Percentiles rank a stretch among this genome's conserved stretches.
Conservation (phyloP, 2,113 vertebrate genomes). For the Argyrosomus japonicus region DNA sequence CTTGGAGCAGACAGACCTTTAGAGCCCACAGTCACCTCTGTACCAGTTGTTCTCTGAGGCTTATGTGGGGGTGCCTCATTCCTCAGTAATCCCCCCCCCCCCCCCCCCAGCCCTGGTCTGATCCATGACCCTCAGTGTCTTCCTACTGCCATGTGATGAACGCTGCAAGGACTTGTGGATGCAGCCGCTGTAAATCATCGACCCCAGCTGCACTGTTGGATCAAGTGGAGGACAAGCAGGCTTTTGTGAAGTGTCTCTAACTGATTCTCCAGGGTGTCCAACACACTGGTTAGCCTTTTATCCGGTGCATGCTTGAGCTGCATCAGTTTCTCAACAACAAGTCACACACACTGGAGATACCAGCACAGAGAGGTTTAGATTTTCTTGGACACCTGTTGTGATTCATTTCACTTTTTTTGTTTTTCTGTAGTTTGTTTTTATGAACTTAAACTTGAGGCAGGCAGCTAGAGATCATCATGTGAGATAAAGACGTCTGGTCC, state of each 20-base stretch:
- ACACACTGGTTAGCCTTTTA: constrained; percentile 33
- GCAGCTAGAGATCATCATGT: neutral
- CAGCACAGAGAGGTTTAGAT: neutral
- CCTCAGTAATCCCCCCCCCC: constrained; percentile 25
- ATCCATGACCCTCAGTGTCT: constrained; percentile 31
- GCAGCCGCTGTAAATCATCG: constrained; percentile 57
- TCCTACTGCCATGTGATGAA: constrained; percentile 36
- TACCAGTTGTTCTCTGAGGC: constrained; percentile 32
- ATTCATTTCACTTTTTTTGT: neutral
- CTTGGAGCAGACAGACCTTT: neutral
- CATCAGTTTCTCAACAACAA: constrained; percentile 2
- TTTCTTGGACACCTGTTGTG: constrained; percentile 11
- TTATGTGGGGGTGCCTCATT: constrained; percentile 34
- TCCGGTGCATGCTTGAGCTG: constrained; percentile 14
- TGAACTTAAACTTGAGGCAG: neutral
- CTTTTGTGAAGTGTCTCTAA: constrained; percentile 71
- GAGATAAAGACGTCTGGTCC: neutral
- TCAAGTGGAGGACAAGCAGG: constrained; percentile 69
- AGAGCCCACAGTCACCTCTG: neutral
- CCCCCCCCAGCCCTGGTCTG: neutral
- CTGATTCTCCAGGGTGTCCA: constrained; percentile 67
- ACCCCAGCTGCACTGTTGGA: constrained; percentile 71
- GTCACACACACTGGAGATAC: neutral
- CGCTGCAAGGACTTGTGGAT: constrained; percentile 46
- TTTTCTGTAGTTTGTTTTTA: neutral